Conservation (phyloP, 2,113 vertebrate species). For the Thamnaconus septentrionalis region DNA sequence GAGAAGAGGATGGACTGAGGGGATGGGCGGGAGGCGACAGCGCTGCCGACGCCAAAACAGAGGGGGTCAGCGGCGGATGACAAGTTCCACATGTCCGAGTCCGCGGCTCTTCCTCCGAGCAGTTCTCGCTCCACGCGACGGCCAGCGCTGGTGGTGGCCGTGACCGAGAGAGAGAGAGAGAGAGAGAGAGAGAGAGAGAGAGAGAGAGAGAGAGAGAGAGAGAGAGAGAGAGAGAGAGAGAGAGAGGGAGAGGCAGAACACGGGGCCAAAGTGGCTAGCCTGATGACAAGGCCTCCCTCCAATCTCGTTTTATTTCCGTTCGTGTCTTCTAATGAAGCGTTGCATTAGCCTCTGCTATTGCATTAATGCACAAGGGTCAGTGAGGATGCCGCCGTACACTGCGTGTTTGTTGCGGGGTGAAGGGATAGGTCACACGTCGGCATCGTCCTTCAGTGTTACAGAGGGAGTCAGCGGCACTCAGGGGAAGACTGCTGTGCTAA, state of each 20-base stretch:
- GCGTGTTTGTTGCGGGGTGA: too few species aligned
- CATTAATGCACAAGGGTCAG: too few species aligned
- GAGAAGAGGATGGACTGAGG: constrained; percentile 22
- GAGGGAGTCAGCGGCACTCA: too few species aligned
- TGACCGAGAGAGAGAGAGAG: too few species aligned
- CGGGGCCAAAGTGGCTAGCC: constrained; percentile 39
- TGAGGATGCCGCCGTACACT: too few species aligned
- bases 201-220: constrained; percentile 34
- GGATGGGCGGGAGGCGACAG: constrained; percentile 42
- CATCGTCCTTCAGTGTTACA: too few species aligned
- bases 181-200: constrained; percentile 29
- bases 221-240: constrained; percentile 26
- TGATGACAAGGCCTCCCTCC: constrained; percentile 53
- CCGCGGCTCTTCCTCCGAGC: constrained; percentile 66
- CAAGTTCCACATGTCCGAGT: constrained; percentile 77
- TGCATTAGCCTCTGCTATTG: too few species aligned
- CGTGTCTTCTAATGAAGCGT: not conserved
- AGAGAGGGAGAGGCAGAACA: constrained; percentile 34
- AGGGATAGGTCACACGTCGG: too few species aligned
- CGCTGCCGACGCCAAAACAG: constrained; percentile 57
- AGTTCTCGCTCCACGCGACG: constrained; percentile 62
- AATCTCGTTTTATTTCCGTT: constrained; percentile 9
- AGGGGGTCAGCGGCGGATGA: constrained; percentile 72
- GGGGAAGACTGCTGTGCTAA: too few species aligned
- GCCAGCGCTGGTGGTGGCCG: constrained; percentile 58